These are phyloP conservation scores for Penelope pileata DNA, from an alignment of 2,113 vertebrate species.

Conservation along the genomic window DNA sequence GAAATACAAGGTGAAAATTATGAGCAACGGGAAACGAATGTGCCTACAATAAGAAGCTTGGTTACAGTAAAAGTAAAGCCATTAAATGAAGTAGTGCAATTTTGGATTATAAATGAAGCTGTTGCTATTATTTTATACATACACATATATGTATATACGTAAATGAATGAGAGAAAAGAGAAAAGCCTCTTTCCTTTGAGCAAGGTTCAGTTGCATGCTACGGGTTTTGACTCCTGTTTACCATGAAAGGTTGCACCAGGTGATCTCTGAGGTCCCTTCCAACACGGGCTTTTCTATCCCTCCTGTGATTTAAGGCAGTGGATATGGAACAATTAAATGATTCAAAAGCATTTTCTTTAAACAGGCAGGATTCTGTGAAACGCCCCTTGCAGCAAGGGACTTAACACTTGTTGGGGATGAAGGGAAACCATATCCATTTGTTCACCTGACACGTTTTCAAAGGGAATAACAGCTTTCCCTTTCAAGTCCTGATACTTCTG, in stretches of 20 bases:
- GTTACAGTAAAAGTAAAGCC: conserved; percentile 21
- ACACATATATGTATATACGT: not conserved
- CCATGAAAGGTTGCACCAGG: not conserved
- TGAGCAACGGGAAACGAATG: conserved; percentile 59
- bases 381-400: not conserved
- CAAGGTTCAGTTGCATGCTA: not conserved
- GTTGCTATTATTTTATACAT: conserved; percentile 25
- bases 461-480: not conserved
- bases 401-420: not conserved
- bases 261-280: not conserved
- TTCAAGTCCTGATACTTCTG: not conserved
- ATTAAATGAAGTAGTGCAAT: conserved; percentile 44
- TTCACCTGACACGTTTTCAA: not conserved
- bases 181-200: conserved; percentile 40
- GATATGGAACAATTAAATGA: not conserved
- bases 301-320: not conserved
- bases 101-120: conserved; percentile 50
- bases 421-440: not conserved
- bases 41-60: conserved; percentile 51
- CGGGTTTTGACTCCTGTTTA: not conserved
- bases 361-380: not conserved
- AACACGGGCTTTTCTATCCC: not conserved
- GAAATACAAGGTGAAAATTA: conserved; percentile 55
- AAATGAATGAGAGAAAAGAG: conserved; percentile 25
- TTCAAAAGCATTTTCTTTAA: not conserved